Conservation (phyloP, 2,888 invertebrate species). For the Hydropsyche betteni region DNA sequence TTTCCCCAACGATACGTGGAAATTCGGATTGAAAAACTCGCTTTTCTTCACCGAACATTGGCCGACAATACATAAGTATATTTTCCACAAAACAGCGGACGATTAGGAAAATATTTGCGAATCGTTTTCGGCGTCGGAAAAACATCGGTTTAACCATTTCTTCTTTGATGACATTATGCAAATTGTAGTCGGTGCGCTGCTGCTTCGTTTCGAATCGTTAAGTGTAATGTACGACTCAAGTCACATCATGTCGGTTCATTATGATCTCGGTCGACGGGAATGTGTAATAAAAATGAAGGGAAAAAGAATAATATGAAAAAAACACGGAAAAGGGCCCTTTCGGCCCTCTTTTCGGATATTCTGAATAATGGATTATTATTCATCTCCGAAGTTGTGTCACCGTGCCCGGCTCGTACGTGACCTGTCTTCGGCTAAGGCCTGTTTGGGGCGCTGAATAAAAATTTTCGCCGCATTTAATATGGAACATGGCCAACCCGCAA, state of each 20-base stretch:
- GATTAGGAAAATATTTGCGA: background rate
- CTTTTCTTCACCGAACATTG: background rate
- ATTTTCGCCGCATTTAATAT: slow-evolving; percentile 30
- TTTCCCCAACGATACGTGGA: slow-evolving; percentile 7
- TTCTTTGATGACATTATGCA: background rate
- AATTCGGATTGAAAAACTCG: slow-evolving; percentile 29
- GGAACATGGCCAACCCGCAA: slow-evolving; percentile 32
- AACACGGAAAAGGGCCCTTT: background rate
- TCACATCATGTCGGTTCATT: slow-evolving; percentile 26
- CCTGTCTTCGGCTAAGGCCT: slow-evolving; percentile 33
- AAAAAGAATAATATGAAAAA: background rate
- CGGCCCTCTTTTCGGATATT: slow-evolving; percentile 28
- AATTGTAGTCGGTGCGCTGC: background rate
- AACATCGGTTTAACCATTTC: background rate
- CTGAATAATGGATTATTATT: slow-evolving; percentile 39
- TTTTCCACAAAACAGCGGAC: too few relatives aligned
- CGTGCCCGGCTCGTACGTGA: slow-evolving; percentile 36
- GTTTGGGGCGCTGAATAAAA: slow-evolving; percentile 34
- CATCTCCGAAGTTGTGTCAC: slow-evolving; percentile 37
- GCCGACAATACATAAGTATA: background rate
- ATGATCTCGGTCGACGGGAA: background rate
- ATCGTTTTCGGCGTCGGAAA: slow-evolving; percentile 4
- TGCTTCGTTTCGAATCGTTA: background rate
- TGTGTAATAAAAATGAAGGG: slow-evolving; percentile 1
- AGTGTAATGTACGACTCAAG: slow-evolving; percentile 21